These are phyloP conservation scores for Tringa solitaria DNA, from an alignment of 2,113 vertebrate species.

Conservation along the genomic window DNA sequence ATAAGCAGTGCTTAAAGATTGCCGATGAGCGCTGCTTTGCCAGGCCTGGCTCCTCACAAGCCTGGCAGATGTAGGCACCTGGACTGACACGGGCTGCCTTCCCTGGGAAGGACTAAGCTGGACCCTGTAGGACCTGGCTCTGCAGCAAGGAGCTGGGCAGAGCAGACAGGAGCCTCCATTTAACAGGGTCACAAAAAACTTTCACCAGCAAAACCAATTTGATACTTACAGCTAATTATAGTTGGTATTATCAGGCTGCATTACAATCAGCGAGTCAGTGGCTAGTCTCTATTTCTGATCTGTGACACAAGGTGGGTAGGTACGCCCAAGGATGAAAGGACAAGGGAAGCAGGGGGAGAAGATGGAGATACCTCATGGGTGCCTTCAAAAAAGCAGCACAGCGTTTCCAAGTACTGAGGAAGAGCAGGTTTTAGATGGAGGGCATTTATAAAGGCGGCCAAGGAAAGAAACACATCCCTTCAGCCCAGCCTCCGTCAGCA, in stretches of 20 bases:
- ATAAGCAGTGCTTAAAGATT: neutral
- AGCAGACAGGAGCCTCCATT: neutral
- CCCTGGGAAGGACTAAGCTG: neutral
- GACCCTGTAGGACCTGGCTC: neutral
- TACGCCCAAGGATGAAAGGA: neutral
- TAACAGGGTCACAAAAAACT: slow-evolving; percentile 3
- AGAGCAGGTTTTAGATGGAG: neutral
- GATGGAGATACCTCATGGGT: neutral
- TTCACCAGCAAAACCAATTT: neutral
- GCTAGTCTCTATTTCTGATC: slow-evolving; percentile 16
- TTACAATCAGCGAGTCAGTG: slow-evolving; percentile 12
- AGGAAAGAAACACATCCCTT: neutral
- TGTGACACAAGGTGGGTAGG: neutral
- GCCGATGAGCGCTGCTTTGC: fast-evolving
- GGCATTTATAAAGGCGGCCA: neutral
- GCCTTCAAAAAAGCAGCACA: neutral
- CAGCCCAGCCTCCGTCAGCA: fast-evolving
- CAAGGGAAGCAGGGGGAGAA: neutral
- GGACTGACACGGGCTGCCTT: neutral
- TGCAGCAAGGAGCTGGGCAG: neutral
- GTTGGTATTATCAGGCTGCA: slow-evolving; percentile 38
- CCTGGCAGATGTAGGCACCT: neutral
- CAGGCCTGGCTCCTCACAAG: neutral
- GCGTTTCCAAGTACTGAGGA: neutral
- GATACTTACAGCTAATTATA: slow-evolving; percentile 36